These are phyloP conservation scores for Suillia variegata DNA, from an alignment of 2,888 invertebrate genomes.

Conservation along the genomic window DNA sequence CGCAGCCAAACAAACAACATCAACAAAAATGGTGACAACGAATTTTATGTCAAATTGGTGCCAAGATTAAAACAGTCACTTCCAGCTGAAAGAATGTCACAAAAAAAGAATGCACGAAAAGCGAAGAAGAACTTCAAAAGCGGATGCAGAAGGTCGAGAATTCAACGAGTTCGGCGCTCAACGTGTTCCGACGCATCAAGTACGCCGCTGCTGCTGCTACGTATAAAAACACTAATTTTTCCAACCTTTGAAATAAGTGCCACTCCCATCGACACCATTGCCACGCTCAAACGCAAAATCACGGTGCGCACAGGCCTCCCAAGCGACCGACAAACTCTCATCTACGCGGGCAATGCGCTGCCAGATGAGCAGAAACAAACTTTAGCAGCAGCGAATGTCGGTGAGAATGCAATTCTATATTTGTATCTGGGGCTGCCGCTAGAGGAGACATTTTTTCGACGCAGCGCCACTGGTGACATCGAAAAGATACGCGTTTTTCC, in stretches of 20 bases:
- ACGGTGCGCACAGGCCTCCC: not conserved
- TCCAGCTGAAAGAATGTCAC: no score
- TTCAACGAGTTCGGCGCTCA: no score
- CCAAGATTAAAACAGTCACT: no score
- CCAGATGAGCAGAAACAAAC: not conserved
- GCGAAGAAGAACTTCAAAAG: no score
- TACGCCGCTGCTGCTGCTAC: no score
- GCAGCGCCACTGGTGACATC: not conserved
- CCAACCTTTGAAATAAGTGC: not conserved
- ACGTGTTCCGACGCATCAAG: no score
- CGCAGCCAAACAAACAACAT: no score
- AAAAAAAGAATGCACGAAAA: no score
- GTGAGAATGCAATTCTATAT: not conserved
- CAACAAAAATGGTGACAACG: no score
- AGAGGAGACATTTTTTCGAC: not conserved
- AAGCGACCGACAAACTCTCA: not conserved
- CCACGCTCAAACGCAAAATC: not conserved
- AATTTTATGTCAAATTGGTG: no score
- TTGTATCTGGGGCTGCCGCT: not conserved
- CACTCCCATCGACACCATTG: not conserved
- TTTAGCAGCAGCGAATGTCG: not conserved
- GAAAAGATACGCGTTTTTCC: not conserved
- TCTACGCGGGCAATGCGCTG: not conserved
- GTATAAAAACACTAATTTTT: slow-evolving; percentile 5
- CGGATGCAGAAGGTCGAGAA: no score